Evolutionary conservation across 2,113 vertebrate genomes (phyloP).

Genomic region (Strix uralensis): DNA sequence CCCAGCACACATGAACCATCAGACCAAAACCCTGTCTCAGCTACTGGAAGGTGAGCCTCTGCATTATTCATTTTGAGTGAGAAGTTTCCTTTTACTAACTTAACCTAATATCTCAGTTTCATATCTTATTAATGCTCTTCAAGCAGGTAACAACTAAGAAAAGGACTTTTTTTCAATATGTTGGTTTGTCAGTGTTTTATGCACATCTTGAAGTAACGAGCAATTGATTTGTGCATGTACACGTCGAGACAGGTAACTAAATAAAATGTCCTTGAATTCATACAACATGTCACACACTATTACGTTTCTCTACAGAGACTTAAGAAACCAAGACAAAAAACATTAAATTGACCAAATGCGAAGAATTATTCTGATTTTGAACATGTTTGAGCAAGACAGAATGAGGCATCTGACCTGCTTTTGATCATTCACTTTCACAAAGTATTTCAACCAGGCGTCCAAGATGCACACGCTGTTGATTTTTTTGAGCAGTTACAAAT

Average conservation of each 20-base stretch:
- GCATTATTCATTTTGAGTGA: neutral
- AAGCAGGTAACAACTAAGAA: neutral
- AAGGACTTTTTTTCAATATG: neutral
- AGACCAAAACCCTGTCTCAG: neutral
- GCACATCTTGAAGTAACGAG: neutral
- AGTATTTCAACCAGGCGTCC: neutral
- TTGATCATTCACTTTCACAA: slow-evolving; percentile 6
- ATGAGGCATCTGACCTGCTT: slow-evolving; percentile 3
- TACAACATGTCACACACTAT: neutral
- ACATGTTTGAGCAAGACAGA: neutral
- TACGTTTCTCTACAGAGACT: neutral
- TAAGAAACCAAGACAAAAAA: neutral
- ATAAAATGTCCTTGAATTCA: neutral
- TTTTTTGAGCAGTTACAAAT: slow-evolving; percentile 18
- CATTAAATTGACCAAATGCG: neutral
- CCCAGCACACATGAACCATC: rapidly evolving
- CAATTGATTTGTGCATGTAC: neutral
- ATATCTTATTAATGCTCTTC: neutral
- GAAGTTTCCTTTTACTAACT: neutral
- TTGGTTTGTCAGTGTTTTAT: neutral
- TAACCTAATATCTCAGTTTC: neutral
- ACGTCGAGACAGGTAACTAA: neutral
- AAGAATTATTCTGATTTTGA: neutral
- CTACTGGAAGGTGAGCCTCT: neutral
- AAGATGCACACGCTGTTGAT: neutral